These are phyloP conservation scores for Polypedilum pembai DNA, from an alignment of 1,140 invertebrate species.

Conservation along the genomic window DNA sequence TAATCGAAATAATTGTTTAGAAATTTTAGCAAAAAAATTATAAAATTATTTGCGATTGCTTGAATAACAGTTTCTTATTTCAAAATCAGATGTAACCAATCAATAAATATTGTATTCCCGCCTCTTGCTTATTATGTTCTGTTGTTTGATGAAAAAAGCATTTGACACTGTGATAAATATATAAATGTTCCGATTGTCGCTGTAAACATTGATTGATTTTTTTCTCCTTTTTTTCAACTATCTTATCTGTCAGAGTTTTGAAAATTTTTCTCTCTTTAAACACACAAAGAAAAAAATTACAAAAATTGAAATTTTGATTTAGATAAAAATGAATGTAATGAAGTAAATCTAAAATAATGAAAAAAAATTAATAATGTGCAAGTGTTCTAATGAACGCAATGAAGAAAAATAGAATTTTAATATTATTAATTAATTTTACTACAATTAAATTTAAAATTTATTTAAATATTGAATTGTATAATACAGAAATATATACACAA, in stretches of 20 bases:
- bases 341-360: neutral
- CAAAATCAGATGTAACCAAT: too few species aligned
- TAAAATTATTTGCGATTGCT: too few species aligned
- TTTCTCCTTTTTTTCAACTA: too few species aligned
- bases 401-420: constrained; percentile 13
- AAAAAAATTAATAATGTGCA: constrained; percentile 23
- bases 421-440: constrained; percentile 15
- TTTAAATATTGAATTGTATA: constrained; percentile 26
- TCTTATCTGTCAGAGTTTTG: too few species aligned
- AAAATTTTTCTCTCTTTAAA: too few species aligned
- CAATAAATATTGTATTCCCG: too few species aligned
- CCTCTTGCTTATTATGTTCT: neutral
- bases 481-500: constrained; percentile 22
- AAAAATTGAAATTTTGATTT: neutral
- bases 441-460: constrained; percentile 25
- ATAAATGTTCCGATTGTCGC: constrained; percentile 17
- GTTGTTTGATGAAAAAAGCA: constrained; percentile 15
- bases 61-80: too few species aligned
- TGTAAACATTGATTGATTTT: neutral
- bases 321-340: constrained; percentile 14
- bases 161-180: constrained; percentile 26
- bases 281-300: neutral
- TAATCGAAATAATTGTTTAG: too few species aligned
- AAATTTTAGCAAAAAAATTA: too few species aligned
- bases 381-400: constrained; percentile 1